Base-by-base conservation (phyloP, 2,888 invertebrate genomes). In the Cheilosia pagana region DNA sequence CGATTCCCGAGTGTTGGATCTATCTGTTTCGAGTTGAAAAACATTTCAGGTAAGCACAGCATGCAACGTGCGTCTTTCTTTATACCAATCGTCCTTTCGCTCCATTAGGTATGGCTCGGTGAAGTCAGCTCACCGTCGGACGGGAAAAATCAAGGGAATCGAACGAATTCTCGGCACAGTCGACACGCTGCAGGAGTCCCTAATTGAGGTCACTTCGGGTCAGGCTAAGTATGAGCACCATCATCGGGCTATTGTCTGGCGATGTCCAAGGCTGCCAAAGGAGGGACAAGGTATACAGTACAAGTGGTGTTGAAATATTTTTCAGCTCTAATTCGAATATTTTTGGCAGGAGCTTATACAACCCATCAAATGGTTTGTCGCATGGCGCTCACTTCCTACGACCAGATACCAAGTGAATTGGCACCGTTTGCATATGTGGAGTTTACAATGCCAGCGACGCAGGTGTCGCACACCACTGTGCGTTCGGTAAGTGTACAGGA, bases 1-100 rank as follows among this genome's bases (percentile, higher is more conserved):
- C 99, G 14, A 98, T 99, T 89, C 99, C 99, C 21, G 99, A 99
- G 92, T 97, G 98, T 90, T 99, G 99, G 99, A 99, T 99, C 90
- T 99, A 99, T 92, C 93, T 99, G 90, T 99, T 99, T 93, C 95
- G 99, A 83, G 98, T 98, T 53, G 99, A 99, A 92, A 98, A 98
- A 90, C 97, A 99, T 92, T 99, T 99, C 92, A 92, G 93, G 90
- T 93, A 55, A 48, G 62, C 4, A 12, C 35, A 5, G 3, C 0
- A 3, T 2, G 8, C 35, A 1, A 19, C 3, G 1, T n/a, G 1
- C 10, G 45, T 16, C 25, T 5, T 12, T 16, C 43, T 6, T 28
- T 25, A 6, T 23, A 48, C 3, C 16, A n/a, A 14, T 90, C 0
- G 8, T 2, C 7, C 31, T 16, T 19, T 39, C 41, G 12, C 10